Base-by-base conservation (phyloP, 1,140 invertebrate species). In the Trichonephila clavipes region DNA sequence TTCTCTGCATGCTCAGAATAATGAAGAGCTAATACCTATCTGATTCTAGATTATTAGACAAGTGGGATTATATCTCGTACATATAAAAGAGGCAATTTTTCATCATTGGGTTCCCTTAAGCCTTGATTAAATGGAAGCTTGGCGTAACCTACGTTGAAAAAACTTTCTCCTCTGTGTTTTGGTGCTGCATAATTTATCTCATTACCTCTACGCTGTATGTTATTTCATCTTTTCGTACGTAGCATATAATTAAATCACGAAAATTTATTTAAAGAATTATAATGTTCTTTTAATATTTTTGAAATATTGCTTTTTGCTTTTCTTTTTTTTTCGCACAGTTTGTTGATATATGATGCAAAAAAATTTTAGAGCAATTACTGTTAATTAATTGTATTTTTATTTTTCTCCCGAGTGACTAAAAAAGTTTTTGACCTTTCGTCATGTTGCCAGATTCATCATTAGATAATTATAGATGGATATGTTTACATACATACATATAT, bases 21-120 rank as follows among this genome's bases (percentile, higher is more conserved):
- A 77, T 77, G 72, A 77, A 77, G 72, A 77, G 72, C 72, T 77
- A 77, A 77, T 77, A 40, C 72, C 72, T 77, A 77, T 77, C 72
- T 77, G 72, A 77, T 77, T 77, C 72, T 77, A 77, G 72, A 77
- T 77, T 77, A 77, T 77, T 77, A 77, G 72, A 77, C 72, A 77
- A 34, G 72, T 77, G 72, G 72, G 34, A 77, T 77, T 77, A 77
- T 77, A 77, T 77, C 72, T 34, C 72, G 28, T 77, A 34, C 72
- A 40, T 40, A 40, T 40, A 77, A 77, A 77, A 40, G 28, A 19
- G 28, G 28, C 34, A 16, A 77, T 77, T 77, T 77, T 77, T 77
- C 72, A 77, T 77, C 72, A 40, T 40, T 77, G 14, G 28, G 28
- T 28, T 77, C 62, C 34, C 28, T 77, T 18, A 77, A 77, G 72